Evolutionary conservation across 1,140 invertebrate genomes (phyloP).

Genomic region (Lepidotrigona ventralis): DNA sequence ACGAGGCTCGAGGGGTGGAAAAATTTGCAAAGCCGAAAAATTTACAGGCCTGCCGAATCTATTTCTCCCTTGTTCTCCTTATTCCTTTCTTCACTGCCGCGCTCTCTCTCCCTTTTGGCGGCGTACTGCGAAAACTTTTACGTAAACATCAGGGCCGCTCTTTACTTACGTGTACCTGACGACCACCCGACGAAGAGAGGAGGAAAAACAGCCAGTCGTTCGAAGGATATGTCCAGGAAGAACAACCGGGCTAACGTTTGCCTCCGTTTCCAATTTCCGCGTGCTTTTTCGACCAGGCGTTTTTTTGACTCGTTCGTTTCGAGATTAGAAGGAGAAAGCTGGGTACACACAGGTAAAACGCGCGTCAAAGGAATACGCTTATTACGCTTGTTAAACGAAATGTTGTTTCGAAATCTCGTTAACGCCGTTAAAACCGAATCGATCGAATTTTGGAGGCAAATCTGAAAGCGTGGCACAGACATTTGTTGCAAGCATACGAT

Average conservation of each 20-base stretch:
- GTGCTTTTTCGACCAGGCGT: neutral
- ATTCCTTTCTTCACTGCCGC: neutral
- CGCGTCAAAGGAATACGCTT: too few species aligned
- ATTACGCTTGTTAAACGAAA: too few species aligned
- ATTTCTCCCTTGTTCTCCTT: too few species aligned
- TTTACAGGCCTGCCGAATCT: slow-evolving; percentile 2
- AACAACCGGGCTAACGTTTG: slow-evolving; percentile 52
- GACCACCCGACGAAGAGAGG: slow-evolving; percentile 26
- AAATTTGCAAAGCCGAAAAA: slow-evolving; percentile 30
- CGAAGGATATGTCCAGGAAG: slow-evolving; percentile 16
- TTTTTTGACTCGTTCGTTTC: neutral
- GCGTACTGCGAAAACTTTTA: slow-evolving; percentile 48
- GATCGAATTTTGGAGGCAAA: too few species aligned
- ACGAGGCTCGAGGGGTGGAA: neutral
- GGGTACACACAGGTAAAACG: too few species aligned
- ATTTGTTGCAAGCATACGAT: too few species aligned
- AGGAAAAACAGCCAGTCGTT: slow-evolving; percentile 28
- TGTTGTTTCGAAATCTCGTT: too few species aligned
- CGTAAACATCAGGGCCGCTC: slow-evolving; percentile 51
- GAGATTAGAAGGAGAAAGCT: neutral
- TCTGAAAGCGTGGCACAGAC: too few species aligned
- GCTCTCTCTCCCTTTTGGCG: neutral
- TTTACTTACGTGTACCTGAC: slow-evolving; percentile 39
- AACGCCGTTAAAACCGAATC: too few species aligned
- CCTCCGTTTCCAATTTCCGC: slow-evolving; percentile 13